Evolutionary conservation across 1,140 invertebrate genomes (phyloP).

Genomic region (Vanessa atalanta): DNA sequence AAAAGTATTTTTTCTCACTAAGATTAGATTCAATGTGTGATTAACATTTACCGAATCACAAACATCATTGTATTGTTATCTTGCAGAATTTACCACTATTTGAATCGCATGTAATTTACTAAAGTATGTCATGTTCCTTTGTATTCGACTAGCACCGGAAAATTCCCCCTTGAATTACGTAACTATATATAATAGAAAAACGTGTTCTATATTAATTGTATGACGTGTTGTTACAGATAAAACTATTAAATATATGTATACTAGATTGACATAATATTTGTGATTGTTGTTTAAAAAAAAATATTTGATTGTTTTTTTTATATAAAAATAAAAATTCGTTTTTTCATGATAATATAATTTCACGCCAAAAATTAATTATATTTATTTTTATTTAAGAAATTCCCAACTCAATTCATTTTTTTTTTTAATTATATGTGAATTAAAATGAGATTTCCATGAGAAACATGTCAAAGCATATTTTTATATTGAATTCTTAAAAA

Average conservation of each 20-base stretch:
- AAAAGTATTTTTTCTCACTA: no score
- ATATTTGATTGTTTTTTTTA: no score
- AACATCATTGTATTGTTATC: constrained; percentile 10
- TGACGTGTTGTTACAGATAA: not conserved
- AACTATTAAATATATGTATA: constrained; percentile 5
- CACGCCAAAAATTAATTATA: no score
- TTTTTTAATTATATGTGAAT: no score
- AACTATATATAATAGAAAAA: constrained; percentile 8
- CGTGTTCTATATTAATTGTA: not conserved
- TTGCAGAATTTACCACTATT: constrained; percentile 4
- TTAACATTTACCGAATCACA: not conserved
- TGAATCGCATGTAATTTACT: constrained; percentile 1
- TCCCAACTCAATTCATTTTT: no score
- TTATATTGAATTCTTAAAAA: no score
- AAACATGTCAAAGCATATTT: no score
- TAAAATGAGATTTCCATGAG: no score
- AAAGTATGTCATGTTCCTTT: constrained; percentile 40
- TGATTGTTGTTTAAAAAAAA: not conserved
- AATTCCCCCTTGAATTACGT: constrained; percentile 27
- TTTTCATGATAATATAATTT: no score
- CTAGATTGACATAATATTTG: not conserved
- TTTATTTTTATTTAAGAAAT: no score
- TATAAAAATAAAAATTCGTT: no score
- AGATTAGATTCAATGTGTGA: not conserved
- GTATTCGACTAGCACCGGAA: constrained; percentile 55